Conservation (phyloP, 2,888 invertebrate genomes). For the Cotesia congregata region DNA sequence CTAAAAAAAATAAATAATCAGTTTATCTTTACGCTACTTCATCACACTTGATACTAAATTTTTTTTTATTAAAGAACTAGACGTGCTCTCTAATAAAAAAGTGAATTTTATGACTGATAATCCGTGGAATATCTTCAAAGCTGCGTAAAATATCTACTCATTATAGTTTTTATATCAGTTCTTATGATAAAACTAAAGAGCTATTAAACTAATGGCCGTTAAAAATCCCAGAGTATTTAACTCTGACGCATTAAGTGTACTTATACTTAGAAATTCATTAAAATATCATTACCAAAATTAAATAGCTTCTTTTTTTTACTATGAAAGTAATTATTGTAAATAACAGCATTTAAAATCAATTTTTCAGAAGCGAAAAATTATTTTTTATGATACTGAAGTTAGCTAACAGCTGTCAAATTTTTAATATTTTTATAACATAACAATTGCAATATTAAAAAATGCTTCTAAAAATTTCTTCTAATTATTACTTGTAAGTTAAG, state of each 20-base stretch:
- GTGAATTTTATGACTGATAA: not conserved
- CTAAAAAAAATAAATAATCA: too few species aligned
- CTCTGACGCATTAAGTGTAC: not conserved
- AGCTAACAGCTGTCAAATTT: too few species aligned
- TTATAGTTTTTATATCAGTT: not conserved
- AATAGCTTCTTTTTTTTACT: not conserved
- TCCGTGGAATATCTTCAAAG: not conserved
- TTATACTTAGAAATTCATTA: slow-evolving; percentile 1
- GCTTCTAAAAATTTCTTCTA: too few species aligned
- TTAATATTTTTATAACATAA: too few species aligned
- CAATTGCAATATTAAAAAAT: too few species aligned
- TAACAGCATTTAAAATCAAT: not conserved
- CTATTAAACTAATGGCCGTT: not conserved
- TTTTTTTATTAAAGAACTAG: too few species aligned
- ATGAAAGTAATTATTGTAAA: not conserved
- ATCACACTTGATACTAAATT: too few species aligned
- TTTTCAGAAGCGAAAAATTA: not conserved
- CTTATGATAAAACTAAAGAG: not conserved
- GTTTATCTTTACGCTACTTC: too few species aligned
- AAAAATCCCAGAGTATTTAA: not conserved
- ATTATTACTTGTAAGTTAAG: too few species aligned
- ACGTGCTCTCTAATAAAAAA: not conserved
- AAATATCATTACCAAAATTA: not conserved
- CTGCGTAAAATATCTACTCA: not conserved
- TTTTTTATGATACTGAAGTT: too few species aligned